phyloP scores from a whole-genome alignment of 2,888 invertebrate species.

The Leucania comma region DNA sequence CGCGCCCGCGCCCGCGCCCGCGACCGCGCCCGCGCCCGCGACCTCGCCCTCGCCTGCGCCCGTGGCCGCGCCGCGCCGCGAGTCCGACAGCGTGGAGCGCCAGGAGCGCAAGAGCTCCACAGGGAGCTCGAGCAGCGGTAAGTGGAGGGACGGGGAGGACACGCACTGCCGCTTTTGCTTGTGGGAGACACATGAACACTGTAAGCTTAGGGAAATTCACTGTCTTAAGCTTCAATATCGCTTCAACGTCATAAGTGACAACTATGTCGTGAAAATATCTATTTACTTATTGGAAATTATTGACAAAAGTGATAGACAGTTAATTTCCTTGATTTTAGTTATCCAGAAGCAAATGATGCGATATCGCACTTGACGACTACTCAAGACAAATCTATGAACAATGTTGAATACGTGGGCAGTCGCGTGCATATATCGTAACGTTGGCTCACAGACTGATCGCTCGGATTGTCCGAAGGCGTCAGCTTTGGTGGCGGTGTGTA shows the following conservation, averaged over 20 bases:
- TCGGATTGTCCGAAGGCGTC: conserved; percentile 19
- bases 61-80: not conserved
- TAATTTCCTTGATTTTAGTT: not conserved
- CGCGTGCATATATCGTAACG: conserved; percentile 13
- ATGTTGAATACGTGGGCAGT: not conserved
- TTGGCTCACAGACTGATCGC: conserved; percentile 28
- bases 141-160: conserved; percentile 59
- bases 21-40: conserved; percentile 62
- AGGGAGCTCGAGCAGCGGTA: conserved; percentile 57
- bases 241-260: not conserved
- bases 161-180: not conserved
- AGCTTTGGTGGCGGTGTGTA: conserved; percentile 27
- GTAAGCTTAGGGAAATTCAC: not conserved
- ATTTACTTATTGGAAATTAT: not conserved
- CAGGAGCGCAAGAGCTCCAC: conserved; percentile 7
- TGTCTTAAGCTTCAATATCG: not conserved
- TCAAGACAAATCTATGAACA: not conserved
- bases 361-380: not conserved
- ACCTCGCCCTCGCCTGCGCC: not conserved
- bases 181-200: conserved; percentile 23
- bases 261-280: not conserved
- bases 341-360: conserved; percentile 21
- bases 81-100: conserved; percentile 3
- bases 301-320: not conserved
- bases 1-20: conserved; percentile 19